A percentile compares a stretch with the other conserved stretches of the same genome.
These are phyloP conservation scores for Eucriotettix oculatus DNA, from an alignment of 2,888 invertebrate genomes.

Conservation along the genomic window DNA sequence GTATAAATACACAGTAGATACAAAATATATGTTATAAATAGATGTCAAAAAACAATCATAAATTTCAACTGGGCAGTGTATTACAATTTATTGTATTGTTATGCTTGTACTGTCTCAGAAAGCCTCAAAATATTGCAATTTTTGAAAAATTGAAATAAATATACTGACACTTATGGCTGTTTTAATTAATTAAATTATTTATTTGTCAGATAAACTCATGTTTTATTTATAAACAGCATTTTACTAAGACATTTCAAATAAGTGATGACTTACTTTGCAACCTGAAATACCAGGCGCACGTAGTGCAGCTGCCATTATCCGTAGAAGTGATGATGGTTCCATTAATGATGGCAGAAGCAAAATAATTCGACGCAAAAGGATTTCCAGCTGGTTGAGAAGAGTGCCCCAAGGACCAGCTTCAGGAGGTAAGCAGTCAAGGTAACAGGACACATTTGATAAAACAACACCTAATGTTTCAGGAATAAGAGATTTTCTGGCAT, in stretches of 20 bases:
- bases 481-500: conserved; percentile 21
- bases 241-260: neutral
- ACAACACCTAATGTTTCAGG: conserved; percentile 56
- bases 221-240: too few relatives aligned
- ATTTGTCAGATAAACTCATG: too few relatives aligned
- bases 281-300: conserved; percentile 69
- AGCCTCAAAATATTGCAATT: too few relatives aligned
- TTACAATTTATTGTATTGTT: too few relatives aligned
- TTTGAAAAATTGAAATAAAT: too few relatives aligned
- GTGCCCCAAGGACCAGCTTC: conserved; percentile 65
- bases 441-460: conserved; percentile 81
- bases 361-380: conserved; percentile 61
- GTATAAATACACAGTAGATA: too few relatives aligned
- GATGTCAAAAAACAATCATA: too few relatives aligned
- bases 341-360: conserved; percentile 51
- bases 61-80: too few relatives aligned
- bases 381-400: conserved; percentile 73
- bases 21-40: too few relatives aligned
- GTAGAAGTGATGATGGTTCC: conserved; percentile 50
- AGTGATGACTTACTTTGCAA: conserved; percentile 44
- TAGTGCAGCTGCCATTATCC: conserved; percentile 62
- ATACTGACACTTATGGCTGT: too few relatives aligned
- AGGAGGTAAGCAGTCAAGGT: conserved; percentile 73
- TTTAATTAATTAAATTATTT: too few relatives aligned
- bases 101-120: too few relatives aligned